A percentile compares a stretch with the other conserved stretches of the same genome.
These are phyloP conservation scores for Ashinkailepas kermadecensis DNA, from an alignment of 2,888 invertebrate genomes.

Conservation along the genomic window DNA sequence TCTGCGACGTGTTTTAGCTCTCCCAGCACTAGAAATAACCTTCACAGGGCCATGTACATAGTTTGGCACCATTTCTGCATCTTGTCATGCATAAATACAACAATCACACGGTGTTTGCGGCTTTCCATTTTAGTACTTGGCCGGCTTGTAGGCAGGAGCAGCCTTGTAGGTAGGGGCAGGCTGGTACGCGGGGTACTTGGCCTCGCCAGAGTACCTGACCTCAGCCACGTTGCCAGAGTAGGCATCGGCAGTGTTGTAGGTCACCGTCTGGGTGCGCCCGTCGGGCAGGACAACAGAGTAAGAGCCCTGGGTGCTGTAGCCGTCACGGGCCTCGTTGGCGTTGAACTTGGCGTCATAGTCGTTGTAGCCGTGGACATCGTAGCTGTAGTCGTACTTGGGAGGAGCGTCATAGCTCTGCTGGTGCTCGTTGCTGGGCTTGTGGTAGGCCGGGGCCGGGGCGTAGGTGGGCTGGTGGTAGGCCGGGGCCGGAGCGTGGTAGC, in stretches of 20 bases:
- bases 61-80: no score
- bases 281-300: constrained; percentile 32
- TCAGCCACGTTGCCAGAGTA: constrained; percentile 30
- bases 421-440: background rate
- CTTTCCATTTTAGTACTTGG: no score
- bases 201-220: constrained; percentile 32
- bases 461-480: no score
- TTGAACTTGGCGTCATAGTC: constrained; percentile 26
- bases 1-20: no score
- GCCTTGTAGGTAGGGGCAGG: background rate
- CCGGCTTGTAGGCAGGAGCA: background rate
- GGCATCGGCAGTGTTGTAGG: constrained; percentile 28
- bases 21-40: no score
- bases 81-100: no score
- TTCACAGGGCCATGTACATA: no score
- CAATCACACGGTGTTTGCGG: no score
- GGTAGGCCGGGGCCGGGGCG: constrained; percentile 4
- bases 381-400: constrained; percentile 26
- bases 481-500: no score
- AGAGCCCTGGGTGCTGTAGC: constrained; percentile 29
- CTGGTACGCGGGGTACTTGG: constrained; percentile 27
- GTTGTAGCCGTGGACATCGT: constrained; percentile 29
- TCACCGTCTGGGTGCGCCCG: constrained; percentile 32
- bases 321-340: constrained; percentile 26
- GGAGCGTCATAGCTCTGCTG: background rate